These are phyloP conservation scores for Zophobas atratus DNA, from an alignment of 1,140 invertebrate genomes.

Conservation along the genomic window DNA sequence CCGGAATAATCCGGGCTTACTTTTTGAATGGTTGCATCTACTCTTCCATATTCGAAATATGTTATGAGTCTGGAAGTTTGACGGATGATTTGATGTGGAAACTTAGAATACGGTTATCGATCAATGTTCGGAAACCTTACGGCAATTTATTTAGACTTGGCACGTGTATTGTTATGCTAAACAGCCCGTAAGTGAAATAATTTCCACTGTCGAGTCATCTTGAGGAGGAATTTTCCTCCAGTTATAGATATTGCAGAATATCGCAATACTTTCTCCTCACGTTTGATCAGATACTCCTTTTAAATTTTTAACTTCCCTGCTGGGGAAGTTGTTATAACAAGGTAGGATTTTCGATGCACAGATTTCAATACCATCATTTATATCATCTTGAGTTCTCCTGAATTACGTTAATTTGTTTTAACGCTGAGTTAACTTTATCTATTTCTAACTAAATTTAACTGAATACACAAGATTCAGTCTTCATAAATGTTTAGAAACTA, in stretches of 20 bases:
- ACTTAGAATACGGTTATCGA: conserved; percentile 1
- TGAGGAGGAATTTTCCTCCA: not conserved
- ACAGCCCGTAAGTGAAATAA: conserved; percentile 32
- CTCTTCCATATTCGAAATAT: conserved; percentile 15
- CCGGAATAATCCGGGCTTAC: conserved; percentile 6
- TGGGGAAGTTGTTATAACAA: too few species aligned
- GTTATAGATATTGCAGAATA: conserved; percentile 26
- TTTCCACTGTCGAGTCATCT: not conserved
- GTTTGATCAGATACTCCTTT: not conserved
- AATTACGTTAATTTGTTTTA: too few species aligned
- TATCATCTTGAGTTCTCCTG: too few species aligned
- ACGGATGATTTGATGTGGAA: not conserved
- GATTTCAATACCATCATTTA: too few species aligned
- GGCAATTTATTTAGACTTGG: conserved; percentile 26
- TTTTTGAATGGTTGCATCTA: not conserved
- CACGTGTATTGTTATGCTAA: conserved; percentile 24
- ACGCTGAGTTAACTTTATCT: too few species aligned
- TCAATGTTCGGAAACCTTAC: conserved; percentile 23
- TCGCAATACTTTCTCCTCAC: not conserved
- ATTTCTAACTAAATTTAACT: too few species aligned
- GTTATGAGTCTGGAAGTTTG: conserved; percentile 2
- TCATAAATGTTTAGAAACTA: too few species aligned
- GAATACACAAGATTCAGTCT: too few species aligned
- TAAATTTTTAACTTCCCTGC: conserved; percentile 36
- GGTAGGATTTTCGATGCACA: too few species aligned